Base-by-base conservation (phyloP, 1,140 invertebrate species). In the Charaxes varanes region DNA sequence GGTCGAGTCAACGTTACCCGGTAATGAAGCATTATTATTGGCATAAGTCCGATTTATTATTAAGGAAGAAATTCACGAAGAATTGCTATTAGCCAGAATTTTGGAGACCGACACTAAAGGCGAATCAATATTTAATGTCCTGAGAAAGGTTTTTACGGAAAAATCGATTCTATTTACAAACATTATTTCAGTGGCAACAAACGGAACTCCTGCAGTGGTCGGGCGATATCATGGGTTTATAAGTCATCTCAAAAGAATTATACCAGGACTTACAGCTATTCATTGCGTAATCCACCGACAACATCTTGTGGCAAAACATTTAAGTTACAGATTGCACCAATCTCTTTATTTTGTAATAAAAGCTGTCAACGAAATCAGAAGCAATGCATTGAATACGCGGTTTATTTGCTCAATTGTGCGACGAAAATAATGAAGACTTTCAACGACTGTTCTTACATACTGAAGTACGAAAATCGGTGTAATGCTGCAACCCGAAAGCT, bases 11-110 rank as follows among this genome's bases (percentile, higher is more conserved):
- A 77, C 74, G 38, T 78, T 78, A 62, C 62, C 66, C 31, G 53
- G 33, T 51, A 73, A 79, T 77, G 62, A 58, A 70, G 57, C 72
- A 62, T 63, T 77, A 58, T 62, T 82, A 55, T 64, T 79, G 49
- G 53, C 65, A 47, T 73, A 66, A 63, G 56, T 82, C 41, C 41
- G 56, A 31, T 76, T 73, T 60, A 31, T 79, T 56, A 48, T 36
- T 31, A 32, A 37, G 24, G 42, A 37, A 66, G 37, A 76, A 72
- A 69, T 63, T 24, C 10, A 41, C 15, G 37, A 57, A 57, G 45
- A 74, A 56, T 28, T 81, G 31, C 49, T 67, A 17, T 77, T 77
- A 22, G 50, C 57, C 2, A 80, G 34, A 74, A 67, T 37, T 62
- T 77, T 76, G 51, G 40, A 32, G 48, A 73, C 62, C 0, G 56